Conservation (phyloP, 2,888 invertebrate species). For the Pachymerium ferrugineum region DNA sequence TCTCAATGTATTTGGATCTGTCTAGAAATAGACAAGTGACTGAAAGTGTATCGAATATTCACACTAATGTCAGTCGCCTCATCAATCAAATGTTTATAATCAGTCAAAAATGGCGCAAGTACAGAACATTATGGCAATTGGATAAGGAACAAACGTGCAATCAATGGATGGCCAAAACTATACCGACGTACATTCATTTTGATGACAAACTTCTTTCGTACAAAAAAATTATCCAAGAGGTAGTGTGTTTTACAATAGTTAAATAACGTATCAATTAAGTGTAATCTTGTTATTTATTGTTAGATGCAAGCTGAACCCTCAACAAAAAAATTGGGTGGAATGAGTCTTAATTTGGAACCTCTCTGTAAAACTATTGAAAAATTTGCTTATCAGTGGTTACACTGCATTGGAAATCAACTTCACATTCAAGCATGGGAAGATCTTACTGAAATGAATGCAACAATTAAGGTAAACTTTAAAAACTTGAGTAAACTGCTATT, state of each 20-base stretch:
- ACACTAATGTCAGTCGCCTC: slow-evolving; percentile 42
- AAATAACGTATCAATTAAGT: background rate
- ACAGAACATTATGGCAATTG: slow-evolving; percentile 67
- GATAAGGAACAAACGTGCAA: slow-evolving; percentile 70
- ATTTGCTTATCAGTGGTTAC: slow-evolving; percentile 75
- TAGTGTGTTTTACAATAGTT: slow-evolving; percentile 45
- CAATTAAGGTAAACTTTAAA: slow-evolving; percentile 57
- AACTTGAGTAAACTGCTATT: background rate
- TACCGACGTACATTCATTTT: slow-evolving; percentile 60
- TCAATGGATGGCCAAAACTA: slow-evolving; percentile 65
- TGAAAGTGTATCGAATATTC: slow-evolving; percentile 60
- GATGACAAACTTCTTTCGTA: slow-evolving; percentile 83
- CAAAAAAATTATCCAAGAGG: slow-evolving; percentile 64
- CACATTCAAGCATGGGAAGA: background rate
- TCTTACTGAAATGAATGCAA: slow-evolving; percentile 57
- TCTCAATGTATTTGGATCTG: slow-evolving; percentile 75
- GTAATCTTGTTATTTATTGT: background rate
- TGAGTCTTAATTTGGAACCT: slow-evolving; percentile 42
- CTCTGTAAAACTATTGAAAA: slow-evolving; percentile 63
- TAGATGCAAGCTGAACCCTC: background rate
- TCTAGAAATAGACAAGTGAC: slow-evolving; percentile 64
- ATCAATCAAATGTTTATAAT: slow-evolving; percentile 36
- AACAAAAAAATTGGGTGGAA: slow-evolving; percentile 15
- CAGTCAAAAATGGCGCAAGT: slow-evolving; percentile 62
- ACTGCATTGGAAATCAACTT: slow-evolving; percentile 63